Evolutionary conservation across 2,888 invertebrate genomes (phyloP), one percentile per base, ranked within the genome.

Genomic region (Rotaria sp.): DNA sequence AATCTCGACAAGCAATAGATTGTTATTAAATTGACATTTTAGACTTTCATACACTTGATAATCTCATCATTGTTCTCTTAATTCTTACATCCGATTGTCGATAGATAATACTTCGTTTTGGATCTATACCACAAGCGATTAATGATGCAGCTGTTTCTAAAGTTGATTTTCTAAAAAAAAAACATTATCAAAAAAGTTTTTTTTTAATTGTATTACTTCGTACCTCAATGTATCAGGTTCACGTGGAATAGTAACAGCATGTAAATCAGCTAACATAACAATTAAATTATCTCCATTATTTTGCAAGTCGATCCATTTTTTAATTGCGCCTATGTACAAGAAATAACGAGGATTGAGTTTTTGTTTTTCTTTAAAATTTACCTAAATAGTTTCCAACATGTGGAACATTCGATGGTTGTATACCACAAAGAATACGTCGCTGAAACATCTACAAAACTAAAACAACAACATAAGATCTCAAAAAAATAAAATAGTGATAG

Each of bases 341-440:
- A 2, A 1, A 67, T 1, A 35, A 30, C 18, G 35, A 26, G 2
- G 26, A 55, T 10, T 8, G 4, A 26, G 8, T 10, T 26, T 10
- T 55, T 55, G 8, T 21, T 7, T 10, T 26, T 55, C 8, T 35
- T 35, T 35, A 18, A 67, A 67, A 35, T 4, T 5, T 45, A 80
- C 45, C 80, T 80, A 97, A 94, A 92, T 97, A 99, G 92, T 99
- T 99, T 24, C 99, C 99, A 85, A 98, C 92, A 92, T 99, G 99
- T 87, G 97, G 93, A 8, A 93, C 92, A 35, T 98, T 98, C 0
- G 97, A 97, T 0, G 99, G 98, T 92, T 99, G 98, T 90, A 99
- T 94, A 26, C 97, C 98, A 0, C 97, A 95, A 89, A 97, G 95
- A 89, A 96, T 88, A 57, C 67, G 85, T n/a, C 84, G 50, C 5